Percentiles rank a stretch among this genome's conserved stretches.
phyloP scores from a whole-genome alignment of 2,888 invertebrate genomes.

The Lepidochrysops patricia region DNA sequence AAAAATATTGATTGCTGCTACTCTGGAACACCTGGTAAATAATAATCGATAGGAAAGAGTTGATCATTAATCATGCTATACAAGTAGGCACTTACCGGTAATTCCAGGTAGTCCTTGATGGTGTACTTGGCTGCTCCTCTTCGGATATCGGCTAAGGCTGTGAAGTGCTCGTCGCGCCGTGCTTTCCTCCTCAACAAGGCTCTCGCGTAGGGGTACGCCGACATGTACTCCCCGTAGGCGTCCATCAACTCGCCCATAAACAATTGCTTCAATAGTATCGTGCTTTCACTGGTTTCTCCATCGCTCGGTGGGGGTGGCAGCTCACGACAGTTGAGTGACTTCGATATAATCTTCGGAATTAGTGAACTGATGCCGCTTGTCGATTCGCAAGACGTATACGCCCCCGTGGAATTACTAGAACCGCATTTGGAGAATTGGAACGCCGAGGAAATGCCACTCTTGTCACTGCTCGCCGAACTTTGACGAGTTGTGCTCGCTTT shows the following conservation, averaged over 20 bases:
- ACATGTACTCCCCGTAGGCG: conserved; percentile 78
- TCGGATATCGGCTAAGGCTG: conserved; percentile 78
- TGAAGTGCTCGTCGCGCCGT: conserved; percentile 78
- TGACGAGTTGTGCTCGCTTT: conserved; percentile 57
- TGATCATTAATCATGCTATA: background rate
- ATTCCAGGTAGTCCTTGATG: conserved; percentile 76
- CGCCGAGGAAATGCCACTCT: conserved; percentile 64
- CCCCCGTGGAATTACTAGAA: conserved; percentile 62
- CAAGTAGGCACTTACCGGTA: conserved; percentile 78
- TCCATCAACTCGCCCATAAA: conserved; percentile 79
- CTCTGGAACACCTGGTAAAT: background rate
- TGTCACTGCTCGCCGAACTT: conserved; percentile 64
- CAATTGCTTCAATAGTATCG: conserved; percentile 69
- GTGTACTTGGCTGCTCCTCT: conserved; percentile 79
- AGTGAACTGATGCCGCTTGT: conserved; percentile 62
- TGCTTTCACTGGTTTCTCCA: conserved; percentile 51
- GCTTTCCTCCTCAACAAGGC: conserved; percentile 77
- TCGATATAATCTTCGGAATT: conserved; percentile 49
- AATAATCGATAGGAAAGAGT: conserved; percentile 5
- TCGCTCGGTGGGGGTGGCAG: conserved; percentile 52
- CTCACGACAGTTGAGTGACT: conserved; percentile 53
- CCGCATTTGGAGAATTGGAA: conserved; percentile 70
- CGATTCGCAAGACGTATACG: conserved; percentile 64
- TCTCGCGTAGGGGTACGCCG: conserved; percentile 74
- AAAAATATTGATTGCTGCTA: background rate